Percentiles rank a stretch among this genome's conserved stretches.
phyloP scores from a whole-genome alignment of 1,140 invertebrate species.

The Drosophila sproati region DNA sequence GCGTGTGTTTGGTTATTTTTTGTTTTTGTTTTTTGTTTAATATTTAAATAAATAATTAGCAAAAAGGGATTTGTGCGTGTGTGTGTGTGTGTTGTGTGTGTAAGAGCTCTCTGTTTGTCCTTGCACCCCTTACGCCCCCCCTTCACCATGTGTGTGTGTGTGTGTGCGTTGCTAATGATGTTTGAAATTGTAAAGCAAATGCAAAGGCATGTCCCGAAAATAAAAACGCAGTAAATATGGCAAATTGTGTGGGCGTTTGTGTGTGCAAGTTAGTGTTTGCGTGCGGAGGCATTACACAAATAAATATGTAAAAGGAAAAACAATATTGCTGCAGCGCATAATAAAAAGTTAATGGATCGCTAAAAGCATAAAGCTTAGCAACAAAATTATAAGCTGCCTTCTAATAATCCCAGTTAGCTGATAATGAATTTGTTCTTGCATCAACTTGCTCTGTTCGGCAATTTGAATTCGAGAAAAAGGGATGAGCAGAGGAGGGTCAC shows the following conservation, averaged over 20 bases:
- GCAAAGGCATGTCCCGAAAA: slow-evolving; percentile 76
- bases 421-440: no score
- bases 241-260: background rate
- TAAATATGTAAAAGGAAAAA: slow-evolving; percentile 30
- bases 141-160: slow-evolving; percentile 3
- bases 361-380: slow-evolving; percentile 1
- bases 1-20: slow-evolving; percentile 66
- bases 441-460: no score
- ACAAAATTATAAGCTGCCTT: background rate
- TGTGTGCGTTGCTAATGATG: slow-evolving; percentile 80
- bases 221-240: slow-evolving; percentile 52
- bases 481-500: no score
- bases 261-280: background rate
- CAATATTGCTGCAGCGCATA: slow-evolving; percentile 16
- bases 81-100: slow-evolving; percentile 27
- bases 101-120: slow-evolving; percentile 41
- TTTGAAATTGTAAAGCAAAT: slow-evolving; percentile 82
- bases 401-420: no score
- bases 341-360: slow-evolving; percentile 1
- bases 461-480: no score
- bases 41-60: slow-evolving; percentile 85
- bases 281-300: slow-evolving; percentile 6
- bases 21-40: slow-evolving; percentile 84
- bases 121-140: background rate
- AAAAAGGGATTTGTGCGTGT: slow-evolving; percentile 74